A percentile compares a stretch with the other conserved stretches of the same genome.
These are phyloP conservation scores for Thymelicus sylvestris DNA, from an alignment of 2,888 invertebrate species.

Conservation along the genomic window DNA sequence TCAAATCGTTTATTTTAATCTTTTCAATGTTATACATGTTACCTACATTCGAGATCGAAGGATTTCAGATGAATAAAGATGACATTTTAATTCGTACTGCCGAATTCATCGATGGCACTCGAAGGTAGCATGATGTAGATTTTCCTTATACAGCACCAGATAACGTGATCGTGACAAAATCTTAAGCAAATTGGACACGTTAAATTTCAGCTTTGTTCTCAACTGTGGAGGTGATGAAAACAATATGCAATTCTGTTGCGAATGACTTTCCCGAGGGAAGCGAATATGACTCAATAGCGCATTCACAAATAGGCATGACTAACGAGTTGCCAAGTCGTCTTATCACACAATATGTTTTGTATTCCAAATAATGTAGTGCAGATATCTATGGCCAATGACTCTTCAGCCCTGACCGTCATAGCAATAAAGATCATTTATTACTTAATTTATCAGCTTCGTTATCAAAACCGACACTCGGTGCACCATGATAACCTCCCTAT, in stretches of 20 bases:
- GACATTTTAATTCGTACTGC: too few relatives aligned
- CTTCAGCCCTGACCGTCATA: slow-evolving; percentile 33
- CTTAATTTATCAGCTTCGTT: slow-evolving; percentile 16
- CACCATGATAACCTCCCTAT: slow-evolving; percentile 17
- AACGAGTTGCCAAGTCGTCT: slow-evolving; percentile 12
- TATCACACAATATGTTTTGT: slow-evolving; percentile 14
- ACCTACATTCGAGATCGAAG: too few relatives aligned
- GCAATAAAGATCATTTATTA: slow-evolving; percentile 26
- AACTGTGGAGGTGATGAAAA: too few relatives aligned
- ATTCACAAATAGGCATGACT: slow-evolving; percentile 6
- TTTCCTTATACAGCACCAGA: too few relatives aligned
- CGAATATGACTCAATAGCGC: background rate
- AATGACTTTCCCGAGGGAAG: background rate
- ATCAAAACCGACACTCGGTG: slow-evolving; percentile 12
- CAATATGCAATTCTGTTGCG: background rate
- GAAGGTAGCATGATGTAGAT: too few relatives aligned
- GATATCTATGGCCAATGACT: slow-evolving; percentile 31
- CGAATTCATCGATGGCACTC: too few relatives aligned
- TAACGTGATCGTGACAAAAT: too few relatives aligned
- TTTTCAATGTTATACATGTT: too few relatives aligned
- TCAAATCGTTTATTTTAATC: too few relatives aligned
- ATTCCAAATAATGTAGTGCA: slow-evolving; percentile 1
- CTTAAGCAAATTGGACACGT: too few relatives aligned
- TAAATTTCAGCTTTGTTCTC: too few relatives aligned
- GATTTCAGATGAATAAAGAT: too few relatives aligned